phyloP scores from a whole-genome alignment of 2,797 vertebrate species.

The Spinibarbus caldwelli region DNA sequence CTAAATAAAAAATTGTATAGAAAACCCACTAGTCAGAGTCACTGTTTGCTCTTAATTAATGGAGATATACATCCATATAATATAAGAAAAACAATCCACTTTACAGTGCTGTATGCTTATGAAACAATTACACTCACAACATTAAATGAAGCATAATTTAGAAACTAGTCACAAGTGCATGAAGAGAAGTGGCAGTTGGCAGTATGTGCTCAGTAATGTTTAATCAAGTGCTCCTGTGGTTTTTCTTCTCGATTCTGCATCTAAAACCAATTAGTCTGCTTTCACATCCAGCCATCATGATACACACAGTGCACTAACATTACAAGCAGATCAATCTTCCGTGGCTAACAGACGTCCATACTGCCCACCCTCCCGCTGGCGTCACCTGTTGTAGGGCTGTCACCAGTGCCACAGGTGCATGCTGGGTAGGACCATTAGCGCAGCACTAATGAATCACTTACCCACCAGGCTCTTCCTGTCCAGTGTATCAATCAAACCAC shows the following conservation, averaged over 20 bases:
- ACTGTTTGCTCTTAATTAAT: not conserved
- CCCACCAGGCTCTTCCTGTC: conserved; percentile 35
- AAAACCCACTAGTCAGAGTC: not conserved
- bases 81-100: not conserved
- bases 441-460: conserved; percentile 46
- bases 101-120: not conserved
- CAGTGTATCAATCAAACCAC: conserved; percentile 38
- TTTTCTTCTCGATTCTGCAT: not conserved
- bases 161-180: too few relatives aligned
- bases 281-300: conserved; percentile 10
- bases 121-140: not conserved
- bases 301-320: conserved; percentile 22
- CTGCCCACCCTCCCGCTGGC: conserved; percentile 12
- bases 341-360: not conserved
- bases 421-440: conserved; percentile 49
- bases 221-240: conserved; percentile 5
- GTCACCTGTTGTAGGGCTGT: conserved; percentile 48
- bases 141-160: not conserved
- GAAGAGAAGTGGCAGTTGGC: not conserved
- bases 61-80: not conserved
- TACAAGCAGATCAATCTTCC: conserved; percentile 30
- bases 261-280: conserved; percentile 28
- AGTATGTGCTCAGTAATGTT: conserved; percentile 7
- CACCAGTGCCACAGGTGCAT: conserved; percentile 45
- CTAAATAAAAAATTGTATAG: not conserved